Evolutionary conservation across 2,888 invertebrate species (phyloP), one percentile per base, ranked within the genome.

Genomic region (Andrena trimmerana): DNA sequence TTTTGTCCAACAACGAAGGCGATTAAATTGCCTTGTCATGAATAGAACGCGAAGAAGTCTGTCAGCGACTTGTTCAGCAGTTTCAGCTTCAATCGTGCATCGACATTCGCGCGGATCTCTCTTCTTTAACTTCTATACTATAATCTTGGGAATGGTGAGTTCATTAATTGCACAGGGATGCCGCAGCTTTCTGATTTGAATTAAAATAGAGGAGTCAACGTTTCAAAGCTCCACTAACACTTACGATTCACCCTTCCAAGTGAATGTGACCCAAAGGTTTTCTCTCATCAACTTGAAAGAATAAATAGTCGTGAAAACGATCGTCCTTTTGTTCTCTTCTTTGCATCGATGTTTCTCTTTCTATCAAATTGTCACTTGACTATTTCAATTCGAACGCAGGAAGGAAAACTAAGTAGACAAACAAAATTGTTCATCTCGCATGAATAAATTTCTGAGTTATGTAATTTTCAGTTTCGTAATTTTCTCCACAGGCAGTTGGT

Each of bases 1-100:
- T 59, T 50, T 66, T 63, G 42, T 42, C 42, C 42, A 42, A 52
- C 71, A 63, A 63, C 71, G 71, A 8, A 48, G 50, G 31, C 31
- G 71, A 72, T 72, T 72, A 63, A 52, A 63, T 50, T 63, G 33
- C 42, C 63, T 16, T 24, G 50, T 20, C 33, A n/a, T 27, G 62
- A 72, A 52, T 72, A 42, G 50, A 31, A 33, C 33, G 71, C 13
- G 50, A 33, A 52, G 48, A 31, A 27, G 33, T 20, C 48, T 48
- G 62, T 62, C 50, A 31, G 8, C 68, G 20, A 36, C 7, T 57
- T 27, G 57, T 57, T 57, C 4, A 57, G 54, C 8, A 24, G 3
- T 10, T 24, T 24, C 1, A 4, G 24, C 57, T 27, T 42, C 13
- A 42, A 57, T 27, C 57, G 57, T 24, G 24, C 57, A 10, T 57